Base-by-base conservation (phyloP, 2,888 invertebrate genomes). In the Conomelus anceps region DNA sequence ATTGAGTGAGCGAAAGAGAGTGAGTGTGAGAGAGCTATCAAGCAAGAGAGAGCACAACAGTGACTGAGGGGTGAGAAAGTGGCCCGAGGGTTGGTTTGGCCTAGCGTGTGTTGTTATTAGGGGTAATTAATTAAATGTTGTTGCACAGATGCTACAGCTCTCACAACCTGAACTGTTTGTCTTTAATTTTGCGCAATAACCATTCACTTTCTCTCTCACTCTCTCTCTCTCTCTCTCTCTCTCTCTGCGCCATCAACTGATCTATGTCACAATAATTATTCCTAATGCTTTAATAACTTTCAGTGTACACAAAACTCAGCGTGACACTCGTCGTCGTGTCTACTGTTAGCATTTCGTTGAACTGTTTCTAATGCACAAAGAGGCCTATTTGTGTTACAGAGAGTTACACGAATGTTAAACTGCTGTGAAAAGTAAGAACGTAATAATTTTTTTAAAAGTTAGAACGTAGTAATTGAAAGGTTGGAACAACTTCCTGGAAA, bases 31-130 rank as follows among this genome's bases (percentile, higher is more conserved):
- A 63, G 1, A 7, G 88, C 84, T 88, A 84, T 88, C 84, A 22
- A 26, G 84, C 22, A 88, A 88, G 84, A 88, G 84, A 23, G 84
- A 88, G 84, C 84, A 88, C 88, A 88, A 88, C 85, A 88, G 63
- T 84, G n/a, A n/a, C n/a, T 26, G 20, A 84, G 41, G 84, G 23
- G 84, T 88, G 88, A 84, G 88, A 88, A n/a, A n/a, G n/a, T 63
- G 63, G 34, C 63, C 63, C n/a, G n/a, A n/a, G 63, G 63, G 13
- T 63, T 63, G 63, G 63, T n/a, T 63, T 63, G 63, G 63, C 63
- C 63, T 63, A 63, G 84, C 84, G 84, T 88, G 88, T 88, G 88
- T 88, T 88, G 88, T 84, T 88, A 88, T 88, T 88, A 88, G 85
- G 22, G 20, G 24, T 88, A 88, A 88, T 88, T 88, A 88, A 88